These are phyloP conservation scores for Drosophila cardini DNA, from an alignment of 1,140 invertebrate genomes.

Conservation along the genomic window DNA sequence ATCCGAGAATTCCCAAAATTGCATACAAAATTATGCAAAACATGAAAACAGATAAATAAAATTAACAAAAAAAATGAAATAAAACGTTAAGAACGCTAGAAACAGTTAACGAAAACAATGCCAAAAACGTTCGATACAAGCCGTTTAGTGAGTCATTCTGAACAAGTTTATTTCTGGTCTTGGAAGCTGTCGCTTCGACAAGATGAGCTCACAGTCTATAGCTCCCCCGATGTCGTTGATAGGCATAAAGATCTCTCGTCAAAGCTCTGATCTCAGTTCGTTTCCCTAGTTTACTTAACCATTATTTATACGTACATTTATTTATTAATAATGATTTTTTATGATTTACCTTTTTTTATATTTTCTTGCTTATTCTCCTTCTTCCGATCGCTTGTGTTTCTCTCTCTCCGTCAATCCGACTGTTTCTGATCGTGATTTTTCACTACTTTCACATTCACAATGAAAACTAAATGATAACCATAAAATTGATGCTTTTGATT, in stretches of 20 bases:
- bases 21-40: constrained; percentile 55
- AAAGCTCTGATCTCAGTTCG: constrained; percentile 20
- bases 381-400: constrained; percentile 8
- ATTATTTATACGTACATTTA: constrained; percentile 23
- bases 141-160: constrained; percentile 52
- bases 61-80: constrained; percentile 13
- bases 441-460: constrained; percentile 64
- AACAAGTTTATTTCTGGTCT: constrained; percentile 60
- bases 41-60: constrained; percentile 17
- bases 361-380: constrained; percentile 32
- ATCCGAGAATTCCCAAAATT: constrained; percentile 17
- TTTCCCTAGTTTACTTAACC: constrained; percentile 13
- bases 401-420: constrained; percentile 20
- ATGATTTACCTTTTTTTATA: constrained; percentile 22
- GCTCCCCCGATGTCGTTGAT: constrained; percentile 59
- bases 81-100: constrained; percentile 11
- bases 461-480: constrained; percentile 42
- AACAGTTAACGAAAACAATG: constrained; percentile 52
- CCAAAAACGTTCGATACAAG: constrained; percentile 42
- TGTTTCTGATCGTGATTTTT: constrained; percentile 45
- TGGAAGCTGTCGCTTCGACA: constrained; percentile 31
- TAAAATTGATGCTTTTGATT: constrained; percentile 40
- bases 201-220: constrained; percentile 65
- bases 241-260: constrained; percentile 31
- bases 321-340: constrained; percentile 14